Evolutionary conservation across 2,113 vertebrate species (phyloP), one percentile per base, ranked within the genome.

Genomic region (Glaucomys volans): DNA sequence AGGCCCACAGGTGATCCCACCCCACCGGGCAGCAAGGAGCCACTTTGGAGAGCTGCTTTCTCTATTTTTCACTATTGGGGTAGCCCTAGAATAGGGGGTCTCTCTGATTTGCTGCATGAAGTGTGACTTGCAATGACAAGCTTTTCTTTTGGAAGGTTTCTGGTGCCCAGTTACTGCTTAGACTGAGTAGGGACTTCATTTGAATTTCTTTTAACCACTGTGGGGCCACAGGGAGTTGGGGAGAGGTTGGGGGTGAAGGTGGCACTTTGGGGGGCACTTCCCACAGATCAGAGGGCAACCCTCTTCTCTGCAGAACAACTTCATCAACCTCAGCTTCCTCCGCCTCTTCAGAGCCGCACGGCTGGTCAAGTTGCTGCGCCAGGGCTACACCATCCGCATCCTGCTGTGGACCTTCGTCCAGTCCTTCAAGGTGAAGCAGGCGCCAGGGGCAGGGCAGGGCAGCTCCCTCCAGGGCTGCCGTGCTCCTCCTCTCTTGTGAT

Each of bases 321-420:
- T 99, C 98, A 99, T 99, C 98, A 99, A 99, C 98, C 98, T 99
- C 97, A 99, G 99, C 98, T 99, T 99, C 98, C 99, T 99, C 95
- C 98, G 99, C 91, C 99, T 99, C 74, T 99, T 99, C 98, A 98
- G 99, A 81, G 99, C 99, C 0, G 99, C 99, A 0, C 99, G 99
- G 18, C 99, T 99, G 71, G 99, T 99, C 98, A 99, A 99, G 94
- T 98, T 99, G 42, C 99, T 99, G 8, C 99, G 99, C 28, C 99
- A 99, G 97, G 99, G 99, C 50, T 99, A 99, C 98, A 99, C 99
- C 97, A 99, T 99, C 97, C 99, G 99, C 96, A 99, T 99, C 97
- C 98, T 99, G 97, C 99, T 99, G 44, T 99, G 99, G 99, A 99
- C 99, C 0, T 99, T 99, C 1, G 99, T 99, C 74, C 99, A 99